These are phyloP conservation scores for Drosophila sucinea DNA, from an alignment of 1,140 invertebrate species.

Conservation along the genomic window DNA sequence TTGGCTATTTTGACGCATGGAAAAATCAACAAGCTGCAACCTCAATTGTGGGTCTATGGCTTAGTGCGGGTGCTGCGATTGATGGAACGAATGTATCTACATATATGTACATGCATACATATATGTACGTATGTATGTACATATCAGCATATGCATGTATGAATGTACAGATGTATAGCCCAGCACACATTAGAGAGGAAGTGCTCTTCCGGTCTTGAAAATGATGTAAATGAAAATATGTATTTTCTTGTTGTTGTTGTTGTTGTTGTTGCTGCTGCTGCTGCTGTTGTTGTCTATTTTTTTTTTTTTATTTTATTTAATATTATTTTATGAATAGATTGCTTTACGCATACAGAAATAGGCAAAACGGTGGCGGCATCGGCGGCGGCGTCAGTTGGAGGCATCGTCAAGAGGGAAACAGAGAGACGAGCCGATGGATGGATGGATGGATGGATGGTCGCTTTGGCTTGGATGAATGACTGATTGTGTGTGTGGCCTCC, in stretches of 20 bases:
- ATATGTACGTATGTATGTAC: not conserved
- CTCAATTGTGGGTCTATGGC: conserved; percentile 40
- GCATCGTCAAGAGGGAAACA: not conserved
- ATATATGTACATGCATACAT: not conserved
- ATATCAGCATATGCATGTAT: not conserved
- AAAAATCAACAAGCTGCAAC: conserved; percentile 8
- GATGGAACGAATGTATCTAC: conserved; percentile 26
- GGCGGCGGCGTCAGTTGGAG: not conserved
- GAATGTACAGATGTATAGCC: conserved; percentile 13
- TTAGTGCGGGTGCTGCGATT: conserved; percentile 56
- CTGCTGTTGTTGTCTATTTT: not conserved
- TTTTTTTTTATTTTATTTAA: conserved; percentile 72
- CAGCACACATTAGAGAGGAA: conserved; percentile 58
- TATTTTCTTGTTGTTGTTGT: conserved; percentile 47
- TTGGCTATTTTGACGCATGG: not conserved
- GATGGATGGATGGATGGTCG: conserved; percentile 32
- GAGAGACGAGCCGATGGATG: conserved; percentile 23
- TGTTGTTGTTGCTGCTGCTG: conserved; percentile 16
- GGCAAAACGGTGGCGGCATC: conserved; percentile 43
- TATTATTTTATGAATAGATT: conserved; percentile 81
- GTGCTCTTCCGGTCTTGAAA: conserved; percentile 80
- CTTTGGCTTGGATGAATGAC: conserved; percentile 47
- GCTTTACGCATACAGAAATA: conserved; percentile 78
- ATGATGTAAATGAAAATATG: conserved; percentile 81
- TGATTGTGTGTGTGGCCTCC: conserved; percentile 51